Conservation (phyloP, 2,797 vertebrate genomes). For the Coranthus polyacanthus region DNA sequence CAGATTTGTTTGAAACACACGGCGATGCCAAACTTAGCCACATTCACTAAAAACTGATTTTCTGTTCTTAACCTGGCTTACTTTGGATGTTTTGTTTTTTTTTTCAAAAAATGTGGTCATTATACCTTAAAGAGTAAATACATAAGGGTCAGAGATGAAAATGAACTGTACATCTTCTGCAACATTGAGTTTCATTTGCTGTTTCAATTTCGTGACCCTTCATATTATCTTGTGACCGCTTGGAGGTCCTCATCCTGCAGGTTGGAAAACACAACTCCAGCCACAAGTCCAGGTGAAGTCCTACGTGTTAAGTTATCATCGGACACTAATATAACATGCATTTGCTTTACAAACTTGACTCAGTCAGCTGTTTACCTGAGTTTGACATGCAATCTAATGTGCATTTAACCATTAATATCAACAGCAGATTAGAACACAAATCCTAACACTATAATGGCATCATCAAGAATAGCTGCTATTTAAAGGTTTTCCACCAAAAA, state of each 20-base stretch:
- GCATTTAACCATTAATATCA: not conserved
- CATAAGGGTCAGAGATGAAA: too few relatives aligned
- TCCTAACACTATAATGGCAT: conserved; percentile 18
- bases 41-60: too few relatives aligned
- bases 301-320: too few relatives aligned
- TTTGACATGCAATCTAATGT: conserved; percentile 6
- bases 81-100: not conserved
- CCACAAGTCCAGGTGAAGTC: too few relatives aligned
- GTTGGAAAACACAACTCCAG: too few relatives aligned
- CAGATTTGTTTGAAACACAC: not conserved
- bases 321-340: conserved; percentile 3
- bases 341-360: too few relatives aligned
- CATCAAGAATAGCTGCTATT: too few relatives aligned
- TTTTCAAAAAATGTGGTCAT: too few relatives aligned
- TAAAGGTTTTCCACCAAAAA: too few relatives aligned
- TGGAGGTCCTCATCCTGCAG: conserved; percentile 2
- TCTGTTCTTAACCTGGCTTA: not conserved
- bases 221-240: not conserved
- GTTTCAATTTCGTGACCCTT: not conserved
- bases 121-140: too few relatives aligned
- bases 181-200: too few relatives aligned
- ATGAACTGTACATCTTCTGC: not conserved
- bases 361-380: not conserved
- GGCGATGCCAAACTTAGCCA: not conserved
- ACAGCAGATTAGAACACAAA: conserved; percentile 4